These are phyloP conservation scores for Carabus problematicus DNA, from an alignment of 2,888 invertebrate genomes.

Conservation along the genomic window DNA sequence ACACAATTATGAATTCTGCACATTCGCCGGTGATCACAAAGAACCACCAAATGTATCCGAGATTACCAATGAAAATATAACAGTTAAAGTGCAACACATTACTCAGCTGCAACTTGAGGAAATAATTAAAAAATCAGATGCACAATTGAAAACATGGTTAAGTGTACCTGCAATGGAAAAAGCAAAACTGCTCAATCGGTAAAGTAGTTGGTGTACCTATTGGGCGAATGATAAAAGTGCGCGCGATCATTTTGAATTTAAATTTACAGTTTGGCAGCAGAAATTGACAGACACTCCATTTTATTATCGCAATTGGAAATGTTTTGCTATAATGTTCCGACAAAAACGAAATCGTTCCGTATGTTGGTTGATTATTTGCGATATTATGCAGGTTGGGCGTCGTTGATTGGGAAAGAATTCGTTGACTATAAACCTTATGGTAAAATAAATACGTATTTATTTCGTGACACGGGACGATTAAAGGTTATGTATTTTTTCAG, in stretches of 20 bases:
- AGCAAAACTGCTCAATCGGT: conserved; percentile 52
- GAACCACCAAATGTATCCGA: conserved; percentile 9
- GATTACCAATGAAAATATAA: conserved; percentile 43
- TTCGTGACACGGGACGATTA: conserved; percentile 15
- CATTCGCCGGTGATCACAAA: conserved; percentile 18
- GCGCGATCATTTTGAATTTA: neutral
- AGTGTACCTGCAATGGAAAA: conserved; percentile 46
- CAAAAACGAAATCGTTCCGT: conserved; percentile 59
- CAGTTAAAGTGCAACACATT: neutral
- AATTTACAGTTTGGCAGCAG: conserved; percentile 58
- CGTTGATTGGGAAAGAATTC: conserved; percentile 56
- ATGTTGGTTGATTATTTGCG: conserved; percentile 60
- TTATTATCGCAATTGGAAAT: conserved; percentile 61
- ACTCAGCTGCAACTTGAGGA: conserved; percentile 43
- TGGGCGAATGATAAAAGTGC: conserved; percentile 4
- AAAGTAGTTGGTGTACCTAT: conserved; percentile 25
- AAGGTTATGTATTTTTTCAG: conserved; percentile 48
- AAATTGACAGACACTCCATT: conserved; percentile 60
- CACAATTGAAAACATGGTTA: conserved; percentile 45
- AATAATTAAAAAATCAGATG: conserved; percentile 46
- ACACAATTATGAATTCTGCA: conserved; percentile 44
- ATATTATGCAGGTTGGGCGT: conserved; percentile 63
- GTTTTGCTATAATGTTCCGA: conserved; percentile 58
- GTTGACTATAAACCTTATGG: conserved; percentile 58
- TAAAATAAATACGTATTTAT: conserved; percentile 45